Evolutionary conservation across 2,888 invertebrate species (phyloP).

Genomic region (Phortica magna): DNA sequence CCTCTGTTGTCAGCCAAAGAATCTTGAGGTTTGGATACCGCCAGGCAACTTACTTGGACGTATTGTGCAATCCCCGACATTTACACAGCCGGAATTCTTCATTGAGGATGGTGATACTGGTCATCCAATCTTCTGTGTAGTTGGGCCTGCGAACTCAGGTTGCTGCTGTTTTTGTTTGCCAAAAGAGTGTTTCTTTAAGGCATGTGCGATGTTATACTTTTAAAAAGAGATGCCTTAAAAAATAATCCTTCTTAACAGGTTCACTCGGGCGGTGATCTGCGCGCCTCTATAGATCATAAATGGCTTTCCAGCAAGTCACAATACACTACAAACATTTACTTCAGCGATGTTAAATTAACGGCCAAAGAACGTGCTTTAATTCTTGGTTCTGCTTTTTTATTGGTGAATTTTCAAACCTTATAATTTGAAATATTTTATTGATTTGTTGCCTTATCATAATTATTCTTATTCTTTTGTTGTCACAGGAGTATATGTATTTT

Average conservation of each 20-base stretch:
- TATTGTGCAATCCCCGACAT: slow-evolving; percentile 84
- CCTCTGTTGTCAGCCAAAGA: slow-evolving; percentile 84
- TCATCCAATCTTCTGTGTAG: slow-evolving; percentile 82
- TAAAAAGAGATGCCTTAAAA: neutral
- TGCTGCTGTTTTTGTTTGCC: slow-evolving; percentile 79
- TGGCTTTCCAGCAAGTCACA: slow-evolving; percentile 85
- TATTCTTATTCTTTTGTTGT: slow-evolving; percentile 39
- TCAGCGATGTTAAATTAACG: slow-evolving; percentile 85
- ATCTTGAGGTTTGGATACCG: slow-evolving; percentile 85
- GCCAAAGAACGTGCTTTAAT: slow-evolving; percentile 88
- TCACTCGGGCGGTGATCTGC: slow-evolving; percentile 75
- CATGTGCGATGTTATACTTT: slow-evolving; percentile 27
- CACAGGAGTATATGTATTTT: slow-evolving; percentile 76
- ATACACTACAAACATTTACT: slow-evolving; percentile 86
- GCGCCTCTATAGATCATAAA: slow-evolving; percentile 83
- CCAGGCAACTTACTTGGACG: slow-evolving; percentile 85
- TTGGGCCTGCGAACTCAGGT: slow-evolving; percentile 84
- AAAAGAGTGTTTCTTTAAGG: slow-evolving; percentile 73
- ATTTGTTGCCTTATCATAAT: neutral
- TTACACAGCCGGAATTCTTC: slow-evolving; percentile 83
- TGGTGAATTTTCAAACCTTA: slow-evolving; percentile 81
- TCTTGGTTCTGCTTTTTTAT: slow-evolving; percentile 88
- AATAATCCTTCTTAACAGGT: slow-evolving; percentile 78
- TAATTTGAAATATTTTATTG: neutral
- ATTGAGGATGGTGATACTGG: slow-evolving; percentile 83